These are phyloP conservation scores for Tortrix viridana DNA, from an alignment of 2,888 invertebrate species.

Conservation along the genomic window DNA sequence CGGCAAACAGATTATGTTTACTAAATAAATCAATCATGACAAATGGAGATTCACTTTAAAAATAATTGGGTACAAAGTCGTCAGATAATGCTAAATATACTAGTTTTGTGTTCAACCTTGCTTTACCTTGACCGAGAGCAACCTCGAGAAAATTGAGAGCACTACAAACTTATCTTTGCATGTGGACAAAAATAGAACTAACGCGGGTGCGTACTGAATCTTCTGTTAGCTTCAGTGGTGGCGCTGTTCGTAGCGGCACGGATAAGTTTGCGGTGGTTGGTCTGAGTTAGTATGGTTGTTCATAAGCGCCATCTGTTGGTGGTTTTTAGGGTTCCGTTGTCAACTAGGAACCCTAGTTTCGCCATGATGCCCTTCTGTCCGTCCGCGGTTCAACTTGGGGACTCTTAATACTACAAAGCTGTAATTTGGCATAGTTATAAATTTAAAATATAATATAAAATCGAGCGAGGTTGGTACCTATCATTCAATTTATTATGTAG, in stretches of 20 bases:
- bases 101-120: conserved; percentile 50
- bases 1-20: not conserved
- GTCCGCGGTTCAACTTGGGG: too few species aligned
- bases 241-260: not conserved
- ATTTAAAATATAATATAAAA: too few species aligned
- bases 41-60: conserved; percentile 17
- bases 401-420: too few species aligned
- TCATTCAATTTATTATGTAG: too few species aligned
- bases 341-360: too few species aligned
- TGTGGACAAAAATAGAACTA: conserved; percentile 37
- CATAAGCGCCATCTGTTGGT: conserved; percentile 47
- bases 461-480: too few species aligned
- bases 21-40: conserved; percentile 5
- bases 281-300: conserved; percentile 51
- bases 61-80: not conserved
- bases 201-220: not conserved
- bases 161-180: not conserved
- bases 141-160: conserved; percentile 43
- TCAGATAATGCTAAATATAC: not conserved
- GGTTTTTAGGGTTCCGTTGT: conserved; percentile 39
- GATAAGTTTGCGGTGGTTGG: conserved; percentile 37
- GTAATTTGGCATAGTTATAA: too few species aligned
- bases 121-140: conserved; percentile 60
- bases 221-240: not conserved
- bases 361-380: too few species aligned